Conservation (phyloP, 2,113 vertebrate species). For the Sapayoa aenigma region DNA sequence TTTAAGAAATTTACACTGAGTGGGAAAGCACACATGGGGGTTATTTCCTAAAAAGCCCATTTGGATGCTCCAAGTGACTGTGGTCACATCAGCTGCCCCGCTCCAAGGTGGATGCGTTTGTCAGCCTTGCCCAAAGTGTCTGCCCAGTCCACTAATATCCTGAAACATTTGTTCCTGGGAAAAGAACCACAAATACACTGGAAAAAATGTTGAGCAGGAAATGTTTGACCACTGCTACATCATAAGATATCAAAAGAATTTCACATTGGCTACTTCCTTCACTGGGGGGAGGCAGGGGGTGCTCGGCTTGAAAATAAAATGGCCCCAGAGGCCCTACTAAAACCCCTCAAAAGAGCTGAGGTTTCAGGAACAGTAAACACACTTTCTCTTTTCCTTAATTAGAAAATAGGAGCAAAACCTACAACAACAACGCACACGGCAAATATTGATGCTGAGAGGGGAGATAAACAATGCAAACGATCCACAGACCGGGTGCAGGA, state of each 20-base stretch:
- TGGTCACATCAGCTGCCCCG: background rate
- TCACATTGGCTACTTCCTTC: conserved; percentile 62
- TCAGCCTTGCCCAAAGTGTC: conserved; percentile 22
- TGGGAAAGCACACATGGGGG: background rate
- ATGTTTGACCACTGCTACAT: conserved; percentile 74
- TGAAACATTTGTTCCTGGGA: conserved; percentile 57
- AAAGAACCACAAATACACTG: conserved; percentile 59
- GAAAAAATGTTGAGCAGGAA: conserved; percentile 70
- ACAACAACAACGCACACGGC: background rate
- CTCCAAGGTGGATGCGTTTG: background rate
- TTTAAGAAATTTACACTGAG: conserved; percentile 40
- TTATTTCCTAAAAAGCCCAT: conserved; percentile 44
- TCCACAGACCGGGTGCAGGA: conserved; percentile 67
- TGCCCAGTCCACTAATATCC: conserved; percentile 24
- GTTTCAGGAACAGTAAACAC: background rate
- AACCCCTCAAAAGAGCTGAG: background rate
- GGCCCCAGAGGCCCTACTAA: background rate
- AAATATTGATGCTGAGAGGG: conserved; percentile 36
- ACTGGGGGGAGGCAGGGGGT: conserved; percentile 12
- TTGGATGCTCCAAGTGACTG: conserved; percentile 3
- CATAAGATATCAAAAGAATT: conserved; percentile 76
- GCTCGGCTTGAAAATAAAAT: background rate
- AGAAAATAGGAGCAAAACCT: conserved; percentile 19
- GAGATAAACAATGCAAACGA: conserved; percentile 67
- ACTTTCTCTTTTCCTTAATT: background rate